Evolutionary conservation across 2,888 invertebrate species (phyloP).

Genomic region (Masnerella sp.): DNA sequence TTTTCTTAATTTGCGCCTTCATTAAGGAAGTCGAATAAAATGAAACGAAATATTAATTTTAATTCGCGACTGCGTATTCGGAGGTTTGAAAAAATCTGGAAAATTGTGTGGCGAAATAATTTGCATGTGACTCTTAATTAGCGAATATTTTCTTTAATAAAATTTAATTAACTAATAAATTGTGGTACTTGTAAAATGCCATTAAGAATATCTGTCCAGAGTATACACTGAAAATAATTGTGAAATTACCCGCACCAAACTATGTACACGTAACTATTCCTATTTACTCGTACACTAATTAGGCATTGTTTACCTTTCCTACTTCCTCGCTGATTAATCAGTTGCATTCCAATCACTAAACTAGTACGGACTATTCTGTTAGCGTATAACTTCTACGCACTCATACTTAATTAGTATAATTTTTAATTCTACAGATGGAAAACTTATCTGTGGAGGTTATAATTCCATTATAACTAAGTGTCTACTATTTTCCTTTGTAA

Average conservation of each 20-base stretch:
- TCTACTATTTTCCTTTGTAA: too few species aligned
- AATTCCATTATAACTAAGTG: too few species aligned
- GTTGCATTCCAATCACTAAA: conserved; percentile 12
- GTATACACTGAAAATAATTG: conserved; percentile 23
- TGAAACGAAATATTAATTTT: too few species aligned
- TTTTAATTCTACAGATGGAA: conserved; percentile 4
- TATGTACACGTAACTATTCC: conserved; percentile 14
- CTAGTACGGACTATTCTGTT: conserved; percentile 4
- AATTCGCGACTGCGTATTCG: too few species aligned
- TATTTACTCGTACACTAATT: conserved; percentile 39
- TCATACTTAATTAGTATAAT: conserved; percentile 7
- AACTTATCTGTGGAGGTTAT: too few species aligned
- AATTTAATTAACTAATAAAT: conserved; percentile 20
- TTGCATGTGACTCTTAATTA: not conserved
- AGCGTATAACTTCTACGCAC: not conserved
- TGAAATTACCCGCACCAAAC: conserved; percentile 15
- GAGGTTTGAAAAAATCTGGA: too few species aligned
- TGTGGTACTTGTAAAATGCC: not conserved
- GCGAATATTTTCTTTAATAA: not conserved
- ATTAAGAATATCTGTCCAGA: not conserved
- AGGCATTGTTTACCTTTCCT: conserved; percentile 33
- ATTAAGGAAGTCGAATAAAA: too few species aligned
- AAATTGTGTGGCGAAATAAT: not conserved
- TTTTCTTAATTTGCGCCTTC: too few species aligned
- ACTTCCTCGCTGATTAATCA: conserved; percentile 22